Percentiles rank a stretch among this genome's conserved stretches.
These are phyloP conservation scores for Phytoseiulus persimilis DNA, from an alignment of 2,888 invertebrate species.

Conservation along the genomic window DNA sequence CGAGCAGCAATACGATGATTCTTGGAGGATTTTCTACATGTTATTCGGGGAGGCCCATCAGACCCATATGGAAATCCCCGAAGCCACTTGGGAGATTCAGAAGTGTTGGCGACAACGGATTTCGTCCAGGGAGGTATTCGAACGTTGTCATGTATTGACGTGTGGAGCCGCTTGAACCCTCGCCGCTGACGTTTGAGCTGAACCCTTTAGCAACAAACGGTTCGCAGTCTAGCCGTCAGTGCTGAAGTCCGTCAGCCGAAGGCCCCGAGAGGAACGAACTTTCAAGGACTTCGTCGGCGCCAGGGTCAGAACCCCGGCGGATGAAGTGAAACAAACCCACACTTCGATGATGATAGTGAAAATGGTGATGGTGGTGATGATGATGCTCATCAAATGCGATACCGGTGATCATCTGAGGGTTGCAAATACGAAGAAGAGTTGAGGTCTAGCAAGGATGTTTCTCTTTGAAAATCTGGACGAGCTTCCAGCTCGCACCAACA, in stretches of 20 bases:
- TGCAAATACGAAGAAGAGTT: not conserved
- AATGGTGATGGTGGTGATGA: not conserved
- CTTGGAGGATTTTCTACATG: no score
- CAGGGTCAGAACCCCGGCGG: slow-evolving; percentile 19
- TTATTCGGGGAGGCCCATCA: no score
- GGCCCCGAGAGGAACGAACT: slow-evolving; percentile 9
- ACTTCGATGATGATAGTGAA: not conserved
- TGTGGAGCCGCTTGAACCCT: not conserved
- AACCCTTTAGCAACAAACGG: not conserved
- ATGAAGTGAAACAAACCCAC: not conserved
- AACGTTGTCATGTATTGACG: not conserved
- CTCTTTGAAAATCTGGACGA: not conserved
- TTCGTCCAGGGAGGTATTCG: not conserved
- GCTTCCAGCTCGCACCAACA: no score
- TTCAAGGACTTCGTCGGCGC: slow-evolving; percentile 26
- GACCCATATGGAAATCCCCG: no score
- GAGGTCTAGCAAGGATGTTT: no score
- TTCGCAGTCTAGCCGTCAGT: not conserved
- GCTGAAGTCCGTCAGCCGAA: slow-evolving; percentile 32
- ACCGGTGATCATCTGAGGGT: not conserved
- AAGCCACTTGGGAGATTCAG: no score
- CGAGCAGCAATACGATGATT: no score
- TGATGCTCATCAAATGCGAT: not conserved
- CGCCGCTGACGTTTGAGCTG: not conserved
- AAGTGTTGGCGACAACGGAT: no score